Percentiles rank a stretch among this genome's conserved stretches.
Evolutionary conservation across 2,113 vertebrate species (phyloP).

Genomic region (Larimichthys crocea): DNA sequence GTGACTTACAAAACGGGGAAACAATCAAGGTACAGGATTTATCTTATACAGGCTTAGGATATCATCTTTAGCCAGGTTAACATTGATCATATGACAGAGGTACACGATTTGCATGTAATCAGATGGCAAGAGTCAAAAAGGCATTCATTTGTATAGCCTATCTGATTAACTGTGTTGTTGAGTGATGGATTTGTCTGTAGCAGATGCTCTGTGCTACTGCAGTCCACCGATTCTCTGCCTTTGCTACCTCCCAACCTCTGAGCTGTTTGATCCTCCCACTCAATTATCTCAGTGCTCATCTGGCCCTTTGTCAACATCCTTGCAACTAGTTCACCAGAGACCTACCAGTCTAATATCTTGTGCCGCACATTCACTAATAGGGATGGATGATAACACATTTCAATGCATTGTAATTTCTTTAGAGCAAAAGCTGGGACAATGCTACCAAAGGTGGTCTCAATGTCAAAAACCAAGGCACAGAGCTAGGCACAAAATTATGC

Average conservation of each 20-base stretch:
- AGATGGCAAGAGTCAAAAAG: slow-evolving; percentile 11
- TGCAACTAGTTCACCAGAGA: slow-evolving; percentile 31
- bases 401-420: neutral
- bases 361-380: slow-evolving; percentile 11
- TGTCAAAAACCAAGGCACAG: neutral
- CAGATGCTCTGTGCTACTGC: slow-evolving; percentile 30
- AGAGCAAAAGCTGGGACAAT: neutral
- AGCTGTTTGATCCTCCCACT: slow-evolving; percentile 67
- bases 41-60: neutral
- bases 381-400: neutral
- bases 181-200: slow-evolving; percentile 35
- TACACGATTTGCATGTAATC: slow-evolving; percentile 36
- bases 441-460: neutral
- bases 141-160: slow-evolving; percentile 5
- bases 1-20: too few species aligned
- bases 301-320: slow-evolving; percentile 53
- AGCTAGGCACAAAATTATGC: neutral
- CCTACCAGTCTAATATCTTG: slow-evolving; percentile 6
- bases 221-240: slow-evolving; percentile 27
- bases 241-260: slow-evolving; percentile 35
- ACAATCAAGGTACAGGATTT: too few species aligned
- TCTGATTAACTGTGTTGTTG: slow-evolving; percentile 29
- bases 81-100: neutral
- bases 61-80: neutral
- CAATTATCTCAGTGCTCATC: slow-evolving; percentile 59